Base-by-base conservation (phyloP, 1,140 invertebrate genomes). In the Cyclargus thomasi region DNA sequence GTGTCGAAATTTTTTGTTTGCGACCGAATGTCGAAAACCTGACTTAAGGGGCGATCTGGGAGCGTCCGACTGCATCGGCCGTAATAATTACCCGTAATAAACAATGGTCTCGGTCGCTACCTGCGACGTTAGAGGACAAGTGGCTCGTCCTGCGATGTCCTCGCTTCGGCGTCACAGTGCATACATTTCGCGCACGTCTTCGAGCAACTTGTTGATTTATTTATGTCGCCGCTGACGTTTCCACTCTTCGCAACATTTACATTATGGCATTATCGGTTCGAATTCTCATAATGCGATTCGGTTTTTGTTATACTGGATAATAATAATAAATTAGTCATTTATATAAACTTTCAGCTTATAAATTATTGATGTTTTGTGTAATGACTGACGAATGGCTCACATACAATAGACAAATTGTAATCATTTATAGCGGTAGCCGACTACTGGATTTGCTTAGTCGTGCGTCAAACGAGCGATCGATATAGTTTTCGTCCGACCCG, bases 81-180 rank as follows among this genome's bases (percentile, higher is more conserved):
- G 88, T 90, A 87, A 88, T 87, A 86, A 89, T 88, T 84, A 87
- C 85, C 81, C 75, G 79, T 81, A 80, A 83, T 88, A 88, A 90
- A 90, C 88, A 90, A 90, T 90, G 81, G 85, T 78, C 80, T 82
- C 83, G 80, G 78, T 71, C 75, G 84, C 87, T 88, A 90, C 87
- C 87, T 88, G 85, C 83, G 77, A 80, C 79, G 82, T 57, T 72
- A 81, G 83, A 86, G 86, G 87, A 86, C 87, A 81, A 79, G 77
- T 82, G 77, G 80, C 72, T 84, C 79, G 84, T 86, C 83, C 82
- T 81, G 79, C 71, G 70, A 70, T 81, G 88, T 87, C 88, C 88
- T 90, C 86, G 86, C 82, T 69, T 68, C 70, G 69, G 55, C 74
- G 69, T 77, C 73, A 73, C 65, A 67, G 72, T 78, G 75, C 74